phyloP scores from a whole-genome alignment of 1,140 invertebrate genomes.

The Trachymyrmex septentrionalis region DNA sequence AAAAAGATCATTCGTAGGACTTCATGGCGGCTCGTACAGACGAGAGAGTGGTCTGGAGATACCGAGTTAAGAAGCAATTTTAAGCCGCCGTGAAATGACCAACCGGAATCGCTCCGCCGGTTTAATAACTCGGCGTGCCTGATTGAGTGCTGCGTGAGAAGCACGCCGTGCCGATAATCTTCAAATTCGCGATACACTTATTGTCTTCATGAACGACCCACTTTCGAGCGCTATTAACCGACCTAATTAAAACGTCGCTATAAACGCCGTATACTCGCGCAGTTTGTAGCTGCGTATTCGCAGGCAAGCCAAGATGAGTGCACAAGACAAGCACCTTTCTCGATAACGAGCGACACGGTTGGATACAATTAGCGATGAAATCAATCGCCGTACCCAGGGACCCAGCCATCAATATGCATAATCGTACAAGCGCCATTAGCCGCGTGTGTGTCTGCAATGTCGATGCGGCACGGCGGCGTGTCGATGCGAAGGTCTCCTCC shows the following conservation, averaged over 20 bases:
- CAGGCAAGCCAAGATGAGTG: constrained; percentile 1
- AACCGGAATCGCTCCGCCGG: constrained; percentile 28
- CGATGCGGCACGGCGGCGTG: background rate
- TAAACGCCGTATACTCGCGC: constrained; percentile 28
- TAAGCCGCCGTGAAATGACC: constrained; percentile 60
- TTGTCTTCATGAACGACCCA: constrained; percentile 36
- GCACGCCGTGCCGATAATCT: constrained; percentile 34
- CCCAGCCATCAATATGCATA: constrained; percentile 78
- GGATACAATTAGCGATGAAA: constrained; percentile 79
- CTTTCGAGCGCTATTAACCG: constrained; percentile 49
- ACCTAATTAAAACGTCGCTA: constrained; percentile 70
- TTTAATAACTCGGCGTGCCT: constrained; percentile 29
- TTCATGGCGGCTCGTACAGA: background rate
- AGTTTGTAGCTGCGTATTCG: background rate
- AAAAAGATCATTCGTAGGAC: constrained; percentile 26
- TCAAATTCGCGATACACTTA: constrained; percentile 48
- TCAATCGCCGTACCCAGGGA: constrained; percentile 72
- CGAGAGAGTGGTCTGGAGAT: background rate
- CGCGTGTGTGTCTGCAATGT: constrained; percentile 11
- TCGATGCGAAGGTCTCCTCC: constrained; percentile 36
- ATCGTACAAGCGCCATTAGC: constrained; percentile 77
- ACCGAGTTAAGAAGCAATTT: constrained; percentile 38
- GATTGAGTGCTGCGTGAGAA: background rate
- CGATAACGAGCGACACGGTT: constrained; percentile 75
- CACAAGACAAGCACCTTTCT: constrained; percentile 13